Evolutionary conservation across 2,797 vertebrate genomes (phyloP).

Genomic region (Mallotus villosus): DNA sequence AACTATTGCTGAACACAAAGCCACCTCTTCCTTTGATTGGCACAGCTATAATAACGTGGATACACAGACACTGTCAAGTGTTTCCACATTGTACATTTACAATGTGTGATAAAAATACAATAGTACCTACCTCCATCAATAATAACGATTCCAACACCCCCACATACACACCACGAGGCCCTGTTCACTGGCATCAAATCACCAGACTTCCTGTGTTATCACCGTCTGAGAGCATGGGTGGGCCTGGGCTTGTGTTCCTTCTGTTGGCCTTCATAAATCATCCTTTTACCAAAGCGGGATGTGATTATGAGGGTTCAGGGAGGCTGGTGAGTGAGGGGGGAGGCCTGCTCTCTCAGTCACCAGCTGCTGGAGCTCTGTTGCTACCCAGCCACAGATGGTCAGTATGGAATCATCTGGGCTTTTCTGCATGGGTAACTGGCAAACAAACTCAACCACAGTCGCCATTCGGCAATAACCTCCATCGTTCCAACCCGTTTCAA

Average conservation of each 20-base stretch:
- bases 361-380: conserved; percentile 14
- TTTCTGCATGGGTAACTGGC: neutral
- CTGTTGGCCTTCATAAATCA: neutral
- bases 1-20: too few species aligned
- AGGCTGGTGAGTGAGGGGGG: conserved; percentile 15
- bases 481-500: too few species aligned
- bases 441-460: neutral
- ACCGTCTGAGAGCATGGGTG: neutral
- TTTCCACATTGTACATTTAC: too few species aligned
- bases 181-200: too few species aligned
- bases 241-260: neutral
- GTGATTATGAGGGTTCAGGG: conserved; percentile 21
- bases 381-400: neutral
- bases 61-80: too few species aligned
- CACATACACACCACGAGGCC: too few species aligned
- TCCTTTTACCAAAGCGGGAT: conserved; percentile 2
- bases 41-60: too few species aligned
- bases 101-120: too few species aligned
- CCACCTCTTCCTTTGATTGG: too few species aligned
- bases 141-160: too few species aligned
- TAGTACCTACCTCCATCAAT: too few species aligned
- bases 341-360: conserved; percentile 12
- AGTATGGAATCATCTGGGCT: neutral
- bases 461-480: too few species aligned
- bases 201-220: neutral